A percentile compares a stretch with the other conserved stretches of the same genome.
These are phyloP conservation scores for Drosophila persimilis DNA, from an alignment of 1,140 invertebrate species.

Conservation along the genomic window DNA sequence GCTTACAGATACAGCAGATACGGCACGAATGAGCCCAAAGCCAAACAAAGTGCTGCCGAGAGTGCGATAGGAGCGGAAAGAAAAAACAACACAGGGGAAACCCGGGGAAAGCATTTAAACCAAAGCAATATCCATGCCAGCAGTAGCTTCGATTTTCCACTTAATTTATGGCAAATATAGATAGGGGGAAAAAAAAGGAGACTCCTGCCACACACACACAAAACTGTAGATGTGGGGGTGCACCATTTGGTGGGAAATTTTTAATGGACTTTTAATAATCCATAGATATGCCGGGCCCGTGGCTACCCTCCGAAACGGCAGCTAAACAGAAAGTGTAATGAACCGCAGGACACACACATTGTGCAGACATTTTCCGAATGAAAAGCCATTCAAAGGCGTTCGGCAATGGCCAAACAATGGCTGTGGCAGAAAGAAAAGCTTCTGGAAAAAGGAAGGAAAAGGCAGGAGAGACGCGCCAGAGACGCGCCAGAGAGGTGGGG, in stretches of 20 bases:
- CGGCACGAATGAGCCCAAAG: conserved; percentile 60
- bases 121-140: no score
- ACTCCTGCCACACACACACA: not conserved
- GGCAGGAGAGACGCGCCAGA: conserved; percentile 4
- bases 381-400: conserved; percentile 73
- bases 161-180: conserved; percentile 69
- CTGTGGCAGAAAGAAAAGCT: conserved; percentile 18
- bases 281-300: conserved; percentile 14
- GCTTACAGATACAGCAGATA: conserved; percentile 44
- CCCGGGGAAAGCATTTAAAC: conserved; percentile 32
- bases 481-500: not conserved
- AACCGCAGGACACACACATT: conserved; percentile 75
- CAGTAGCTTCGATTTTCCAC: conserved; percentile 55
- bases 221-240: not conserved
- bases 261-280: conserved; percentile 77
- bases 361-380: conserved; percentile 76
- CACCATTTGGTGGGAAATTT: conserved; percentile 58
- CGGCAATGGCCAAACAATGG: conserved; percentile 70
- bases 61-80: conserved; percentile 47
- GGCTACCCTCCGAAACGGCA: conserved; percentile 7
- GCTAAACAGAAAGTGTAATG: conserved; percentile 78
- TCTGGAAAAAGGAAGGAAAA: conserved; percentile 3
- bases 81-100: conserved; percentile 21
- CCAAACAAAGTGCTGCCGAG: conserved; percentile 62
- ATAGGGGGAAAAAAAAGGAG: conserved; percentile 6